These are phyloP conservation scores for Anarsia innoxiella DNA, from an alignment of 2,888 invertebrate genomes.

Conservation along the genomic window DNA sequence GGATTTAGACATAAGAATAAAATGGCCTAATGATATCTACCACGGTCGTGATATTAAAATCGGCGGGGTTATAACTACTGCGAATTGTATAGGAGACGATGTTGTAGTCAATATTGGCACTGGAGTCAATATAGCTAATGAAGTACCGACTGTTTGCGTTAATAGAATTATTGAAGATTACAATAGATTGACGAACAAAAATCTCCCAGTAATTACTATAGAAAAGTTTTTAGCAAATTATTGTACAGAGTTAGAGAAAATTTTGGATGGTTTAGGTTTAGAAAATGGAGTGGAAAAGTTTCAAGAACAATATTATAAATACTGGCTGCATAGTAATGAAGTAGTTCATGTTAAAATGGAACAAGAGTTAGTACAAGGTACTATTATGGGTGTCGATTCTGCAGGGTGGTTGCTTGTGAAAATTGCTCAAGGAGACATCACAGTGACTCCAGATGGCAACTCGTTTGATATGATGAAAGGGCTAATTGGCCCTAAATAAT, in stretches of 20 bases:
- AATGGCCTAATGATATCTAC: conserved; percentile 16
- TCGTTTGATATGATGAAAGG: conserved; percentile 14
- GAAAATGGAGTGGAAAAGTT: conserved; percentile 6
- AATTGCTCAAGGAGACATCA: conserved; percentile 3
- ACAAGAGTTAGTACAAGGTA: conserved; percentile 1
- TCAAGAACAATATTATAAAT: conserved; percentile 6
- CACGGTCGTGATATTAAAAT: conserved; percentile 10
- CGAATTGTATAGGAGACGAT: conserved; percentile 10
- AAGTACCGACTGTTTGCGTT: conserved; percentile 11
- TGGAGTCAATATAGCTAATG: conserved; percentile 13
- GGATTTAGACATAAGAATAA: conserved; percentile 12
- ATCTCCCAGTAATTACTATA: conserved; percentile 6
- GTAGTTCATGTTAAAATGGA: conserved; percentile 2
- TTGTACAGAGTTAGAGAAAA: conserved; percentile 9
- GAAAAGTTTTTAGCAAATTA: conserved; percentile 12
- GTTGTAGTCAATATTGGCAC: conserved; percentile 11
- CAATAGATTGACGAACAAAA: conserved; percentile 2
- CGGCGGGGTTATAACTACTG: conserved; percentile 9
- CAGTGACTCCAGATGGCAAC: conserved; percentile 13
- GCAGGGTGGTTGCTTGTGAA: conserved; percentile 12
- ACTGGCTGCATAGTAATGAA: conserved; percentile 12
- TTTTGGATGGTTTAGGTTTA: conserved; percentile 1
- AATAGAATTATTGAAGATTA: conserved; percentile 11
- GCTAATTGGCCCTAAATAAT: conserved; percentile 5
- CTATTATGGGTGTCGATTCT: conserved; percentile 9